These are phyloP conservation scores for Thyatira batis DNA, from an alignment of 2,888 invertebrate genomes.

Conservation along the genomic window DNA sequence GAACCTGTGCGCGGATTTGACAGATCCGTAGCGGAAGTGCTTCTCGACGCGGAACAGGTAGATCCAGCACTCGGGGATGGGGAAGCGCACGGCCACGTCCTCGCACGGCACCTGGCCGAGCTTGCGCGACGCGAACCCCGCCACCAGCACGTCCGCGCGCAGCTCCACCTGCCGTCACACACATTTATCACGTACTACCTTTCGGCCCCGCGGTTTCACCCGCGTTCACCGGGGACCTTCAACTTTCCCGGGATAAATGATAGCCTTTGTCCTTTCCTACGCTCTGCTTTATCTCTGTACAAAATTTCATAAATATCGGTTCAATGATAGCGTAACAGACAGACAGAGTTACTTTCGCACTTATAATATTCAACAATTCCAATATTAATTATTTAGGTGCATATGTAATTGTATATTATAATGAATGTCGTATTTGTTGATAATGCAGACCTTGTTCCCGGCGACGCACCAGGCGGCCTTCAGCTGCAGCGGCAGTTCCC, in stretches of 20 bases:
- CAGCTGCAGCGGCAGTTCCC: slow-evolving; percentile 97
- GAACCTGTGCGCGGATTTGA: slow-evolving; percentile 93
- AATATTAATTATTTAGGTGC: no score
- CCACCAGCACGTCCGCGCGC: slow-evolving; percentile 96
- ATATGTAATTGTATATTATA: not conserved
- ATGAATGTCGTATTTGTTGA: not conserved
- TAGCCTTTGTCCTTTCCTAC: no score
- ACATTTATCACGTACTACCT: not conserved
- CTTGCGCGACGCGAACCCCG: slow-evolving; percentile 97
- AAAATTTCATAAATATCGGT: no score
- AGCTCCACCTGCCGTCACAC: slow-evolving; percentile 88
- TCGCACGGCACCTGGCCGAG: slow-evolving; percentile 98
- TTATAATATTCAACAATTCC: no score
- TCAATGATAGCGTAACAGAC: no score
- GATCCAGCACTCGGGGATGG: slow-evolving; percentile 99
- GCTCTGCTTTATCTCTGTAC: no score
- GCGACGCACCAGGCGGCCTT: slow-evolving; percentile 94
- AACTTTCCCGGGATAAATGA: no score
- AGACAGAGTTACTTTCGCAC: no score
- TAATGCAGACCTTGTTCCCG: slow-evolving; percentile 93
- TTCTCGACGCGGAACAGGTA: slow-evolving; percentile 99
- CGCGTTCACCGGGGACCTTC: no score
- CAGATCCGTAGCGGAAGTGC: slow-evolving; percentile 98
- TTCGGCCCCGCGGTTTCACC: no score
- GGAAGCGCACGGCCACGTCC: slow-evolving; percentile 97